Percentiles rank a stretch among this genome's conserved stretches.
These are phyloP conservation scores for Lytechinus pictus DNA, from an alignment of 35 echinoderm and acorn worm genomes.

Conservation along the genomic window DNA sequence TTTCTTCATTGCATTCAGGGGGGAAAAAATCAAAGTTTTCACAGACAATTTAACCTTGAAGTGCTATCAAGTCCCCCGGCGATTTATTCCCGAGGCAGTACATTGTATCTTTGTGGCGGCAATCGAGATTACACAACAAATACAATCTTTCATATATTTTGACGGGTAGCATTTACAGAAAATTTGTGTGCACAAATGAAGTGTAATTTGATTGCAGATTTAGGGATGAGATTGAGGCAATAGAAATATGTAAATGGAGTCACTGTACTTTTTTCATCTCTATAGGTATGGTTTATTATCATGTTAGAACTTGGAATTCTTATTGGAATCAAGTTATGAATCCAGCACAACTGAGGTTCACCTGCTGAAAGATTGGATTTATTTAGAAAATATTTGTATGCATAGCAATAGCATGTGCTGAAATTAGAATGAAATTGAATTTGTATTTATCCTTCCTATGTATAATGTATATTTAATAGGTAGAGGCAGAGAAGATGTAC, in stretches of 20 bases:
- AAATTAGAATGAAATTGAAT: no score
- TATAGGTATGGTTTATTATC: background rate
- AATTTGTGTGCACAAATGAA: background rate
- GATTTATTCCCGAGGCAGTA: background rate
- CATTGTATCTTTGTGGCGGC: background rate
- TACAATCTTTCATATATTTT: background rate
- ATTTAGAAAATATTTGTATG: background rate
- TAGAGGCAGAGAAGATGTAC: no score
- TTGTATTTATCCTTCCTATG: no score
- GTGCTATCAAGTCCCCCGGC: background rate
- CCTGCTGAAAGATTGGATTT: background rate
- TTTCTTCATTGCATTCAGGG: background rate
- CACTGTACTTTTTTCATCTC: background rate
- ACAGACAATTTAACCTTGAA: slow-evolving; percentile 19
- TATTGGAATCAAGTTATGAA: slow-evolving; percentile 3
- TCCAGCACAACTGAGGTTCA: background rate
- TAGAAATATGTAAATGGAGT: background rate
- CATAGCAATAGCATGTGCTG: no score
- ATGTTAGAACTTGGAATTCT: background rate
- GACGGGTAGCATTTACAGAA: background rate
- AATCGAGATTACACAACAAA: background rate
- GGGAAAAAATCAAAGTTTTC: background rate
- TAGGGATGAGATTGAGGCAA: slow-evolving; percentile 9
- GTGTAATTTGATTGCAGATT: slow-evolving; percentile 3
- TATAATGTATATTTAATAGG: no score